Evolutionary conservation across 1,140 invertebrate species (phyloP), one percentile per base, ranked within the genome.

Genomic region (Euura saliciscinereae): DNA sequence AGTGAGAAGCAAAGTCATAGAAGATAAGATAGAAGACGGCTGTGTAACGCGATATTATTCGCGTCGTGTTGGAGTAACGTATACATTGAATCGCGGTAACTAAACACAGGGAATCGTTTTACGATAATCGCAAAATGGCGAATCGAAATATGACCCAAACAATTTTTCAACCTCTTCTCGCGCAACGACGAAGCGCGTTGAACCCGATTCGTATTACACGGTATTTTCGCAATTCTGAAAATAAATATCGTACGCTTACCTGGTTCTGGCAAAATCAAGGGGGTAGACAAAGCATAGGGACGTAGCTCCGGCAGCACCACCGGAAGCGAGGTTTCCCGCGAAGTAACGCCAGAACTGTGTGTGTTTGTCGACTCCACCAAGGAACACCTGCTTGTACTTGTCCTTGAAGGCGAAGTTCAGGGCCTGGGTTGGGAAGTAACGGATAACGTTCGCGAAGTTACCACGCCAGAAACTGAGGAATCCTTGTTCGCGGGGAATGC

Each of bases 371-470:
- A 97, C 92, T 68, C 94, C 94, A 64, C 91, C 92, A 77, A 96
- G 88, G 88, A 97, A 97, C 69, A 96, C 80, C 75, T 92, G 89
- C 89, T 97, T 97, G 88, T 96, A 96, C 70, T 92, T 92, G 84
- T 97, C 96, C 85, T 98, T 98, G 89, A 98, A 98, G 75, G 97
- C 96, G 84, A 99, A 98, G 90, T 98, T 98, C 68, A 99, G 89
- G 66, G 97, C 97, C 83, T 99, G 97, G 11, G 97, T 98, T 64
- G 97, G 97, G 90, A 98, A 98, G 83, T 98, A 98, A 86, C 93
- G 88, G 85, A 96, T 94, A 43, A 97, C 95, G 85, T 98, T 98
- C 82, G 96, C 96, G 71, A 97, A 89, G 87, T 99, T 98, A 84
- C 97, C 97, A 88, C 97, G 91, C 97, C 97, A 99, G 85, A 94